A percentile compares a stretch with the other conserved stretches of the same genome.
These are phyloP conservation scores for Andinoacara biseriatus DNA, from an alignment of 2,113 vertebrate species.

Conservation along the genomic window DNA sequence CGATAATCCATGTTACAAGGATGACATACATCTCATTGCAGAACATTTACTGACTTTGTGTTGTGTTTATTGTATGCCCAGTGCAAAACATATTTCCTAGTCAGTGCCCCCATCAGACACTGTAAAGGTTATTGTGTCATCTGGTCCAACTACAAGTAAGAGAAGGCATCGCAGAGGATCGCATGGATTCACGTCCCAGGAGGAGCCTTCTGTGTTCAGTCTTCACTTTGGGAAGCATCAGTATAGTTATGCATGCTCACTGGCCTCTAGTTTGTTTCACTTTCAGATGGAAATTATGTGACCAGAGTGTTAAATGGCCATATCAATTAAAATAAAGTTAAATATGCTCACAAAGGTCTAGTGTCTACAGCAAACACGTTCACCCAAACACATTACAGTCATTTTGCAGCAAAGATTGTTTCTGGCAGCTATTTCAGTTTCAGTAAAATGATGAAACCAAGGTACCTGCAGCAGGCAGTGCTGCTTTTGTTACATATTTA, in stretches of 20 bases:
- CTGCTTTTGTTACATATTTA: not conserved
- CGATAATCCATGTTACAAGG: not conserved
- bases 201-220: conserved; percentile 8
- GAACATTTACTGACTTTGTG: not conserved
- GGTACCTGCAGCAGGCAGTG: not conserved
- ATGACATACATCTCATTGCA: not conserved
- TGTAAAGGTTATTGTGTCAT: not conserved
- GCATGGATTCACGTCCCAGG: conserved; percentile 24
- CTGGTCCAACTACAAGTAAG: conserved; percentile 29
- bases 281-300: conserved; percentile 17
- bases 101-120: not conserved
- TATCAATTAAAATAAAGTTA: conserved; percentile 16
- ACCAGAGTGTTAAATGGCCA: not conserved
- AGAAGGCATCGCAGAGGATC: not conserved
- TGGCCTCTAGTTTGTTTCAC: conserved; percentile 7
- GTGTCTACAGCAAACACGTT: not conserved
- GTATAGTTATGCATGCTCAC: conserved; percentile 16
- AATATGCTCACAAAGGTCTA: not conserved
- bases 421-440: not conserved
- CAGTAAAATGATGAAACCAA: not conserved
- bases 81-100: not conserved
- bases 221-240: conserved; percentile 13
- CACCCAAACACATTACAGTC: not conserved
- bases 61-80: not conserved
- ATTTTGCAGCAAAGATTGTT: not conserved